Conservation (phyloP, 1,140 invertebrate genomes). For the Zaprionus inermis region DNA sequence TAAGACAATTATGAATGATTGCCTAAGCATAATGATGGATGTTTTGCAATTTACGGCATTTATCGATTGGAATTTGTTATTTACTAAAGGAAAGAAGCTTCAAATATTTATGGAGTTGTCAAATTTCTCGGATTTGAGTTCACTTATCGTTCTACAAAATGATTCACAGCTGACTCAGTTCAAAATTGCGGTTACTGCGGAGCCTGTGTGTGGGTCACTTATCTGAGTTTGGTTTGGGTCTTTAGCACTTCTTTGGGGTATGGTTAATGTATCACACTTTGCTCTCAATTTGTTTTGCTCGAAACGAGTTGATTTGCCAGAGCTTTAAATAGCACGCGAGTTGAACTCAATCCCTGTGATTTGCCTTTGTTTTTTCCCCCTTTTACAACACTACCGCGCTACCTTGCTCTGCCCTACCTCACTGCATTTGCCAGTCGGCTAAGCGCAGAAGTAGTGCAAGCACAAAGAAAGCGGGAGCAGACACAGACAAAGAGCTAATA, state of each 20-base stretch:
- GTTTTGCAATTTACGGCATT: neutral
- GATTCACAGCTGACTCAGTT: conserved; percentile 2
- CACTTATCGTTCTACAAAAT: neutral
- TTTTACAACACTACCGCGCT: neutral
- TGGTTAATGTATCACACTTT: neutral
- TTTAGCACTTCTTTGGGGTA: neutral
- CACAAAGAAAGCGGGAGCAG: neutral
- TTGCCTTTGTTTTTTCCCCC: neutral
- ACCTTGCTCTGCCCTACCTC: conserved; percentile 48
- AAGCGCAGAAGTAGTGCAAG: neutral
- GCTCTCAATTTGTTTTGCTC: neutral
- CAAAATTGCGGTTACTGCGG: neutral
- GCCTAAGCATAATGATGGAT: neutral
- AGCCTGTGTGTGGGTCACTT: neutral
- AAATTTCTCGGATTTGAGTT: neutral
- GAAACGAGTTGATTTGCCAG: neutral
- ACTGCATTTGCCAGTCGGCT: conserved; percentile 42
- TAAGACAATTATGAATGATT: neutral
- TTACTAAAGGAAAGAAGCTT: neutral
- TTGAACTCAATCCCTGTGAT: neutral
- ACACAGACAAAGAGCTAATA: conserved; percentile 44
- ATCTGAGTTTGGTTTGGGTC: neutral
- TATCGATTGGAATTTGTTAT: neutral
- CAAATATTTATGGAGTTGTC: neutral
- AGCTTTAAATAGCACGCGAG: neutral